phyloP scores from a whole-genome alignment of 2,113 vertebrate genomes.

The Serranochromis macrocephalus region DNA sequence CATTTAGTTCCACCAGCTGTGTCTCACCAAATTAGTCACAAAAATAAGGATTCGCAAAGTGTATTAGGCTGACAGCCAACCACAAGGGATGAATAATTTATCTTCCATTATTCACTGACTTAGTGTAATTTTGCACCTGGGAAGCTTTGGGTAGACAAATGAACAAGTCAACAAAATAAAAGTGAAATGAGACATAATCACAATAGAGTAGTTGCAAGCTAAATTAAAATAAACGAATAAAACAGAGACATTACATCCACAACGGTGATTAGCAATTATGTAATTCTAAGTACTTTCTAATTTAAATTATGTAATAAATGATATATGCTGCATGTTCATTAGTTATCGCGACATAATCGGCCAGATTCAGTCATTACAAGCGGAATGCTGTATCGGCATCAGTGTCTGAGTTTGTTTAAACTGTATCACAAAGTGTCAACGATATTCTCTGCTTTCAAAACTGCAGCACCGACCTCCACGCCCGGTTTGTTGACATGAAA shows the following conservation, averaged over 20 bases:
- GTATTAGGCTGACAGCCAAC: background rate
- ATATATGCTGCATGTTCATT: background rate
- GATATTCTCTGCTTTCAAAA: background rate
- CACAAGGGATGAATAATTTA: background rate
- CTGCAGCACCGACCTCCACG: slow-evolving; percentile 1
- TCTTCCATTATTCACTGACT: background rate
- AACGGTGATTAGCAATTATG: background rate
- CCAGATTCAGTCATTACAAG: background rate
- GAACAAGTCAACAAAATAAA: background rate
- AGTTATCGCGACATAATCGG: background rate
- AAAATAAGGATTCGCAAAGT: background rate
- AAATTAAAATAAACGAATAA: background rate
- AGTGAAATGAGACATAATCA: background rate
- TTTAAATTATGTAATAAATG: background rate
- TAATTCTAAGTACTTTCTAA: background rate
- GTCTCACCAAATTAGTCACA: background rate
- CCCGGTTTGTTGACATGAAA: slow-evolving; percentile 74
- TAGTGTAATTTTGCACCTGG: background rate
- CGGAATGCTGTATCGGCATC: background rate
- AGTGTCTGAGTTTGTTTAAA: background rate
- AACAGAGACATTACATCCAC: background rate
- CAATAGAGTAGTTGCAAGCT: background rate
- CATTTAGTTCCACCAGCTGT: slow-evolving; percentile 5
- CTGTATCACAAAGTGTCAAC: background rate
- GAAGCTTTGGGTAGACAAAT: background rate